Base-by-base conservation (phyloP, 2,113 vertebrate species). In the Pseudois nayaur region DNA sequence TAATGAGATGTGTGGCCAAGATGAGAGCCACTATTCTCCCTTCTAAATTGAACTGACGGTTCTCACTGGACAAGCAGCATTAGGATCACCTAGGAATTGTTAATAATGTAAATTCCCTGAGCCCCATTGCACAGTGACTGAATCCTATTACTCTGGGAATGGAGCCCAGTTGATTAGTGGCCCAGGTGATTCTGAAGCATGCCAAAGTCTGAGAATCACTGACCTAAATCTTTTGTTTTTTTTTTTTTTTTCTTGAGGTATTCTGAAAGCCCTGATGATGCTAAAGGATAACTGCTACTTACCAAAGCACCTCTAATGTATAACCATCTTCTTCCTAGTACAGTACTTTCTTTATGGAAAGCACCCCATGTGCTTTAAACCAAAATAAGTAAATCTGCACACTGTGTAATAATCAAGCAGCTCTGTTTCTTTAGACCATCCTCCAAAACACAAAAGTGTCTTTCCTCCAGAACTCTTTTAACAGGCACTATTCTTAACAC, bases 211-310 rank as follows among this genome's bases (percentile, higher is more conserved):
- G 52, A 95, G 29, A 95, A 92, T 62, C 84, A 84, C 36, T 94
- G 62, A 91, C 25, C 57, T 86, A 95, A 82, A 96, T 13, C 57
- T 71, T 97, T 52, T 54, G 3, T 4, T 43, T 25, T 31, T 82
- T 96, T 25, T 31, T 82, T 96, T 92, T 62, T 87, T 91, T 2
- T 31, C 29, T 81, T 59, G 64, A 19, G 19, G 8, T 84, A 85
- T 43, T 78, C n/a, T 60, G 54, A 92, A 97, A 96, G 31, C 10
- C 23, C n/a, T 85, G 48, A 87, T 82, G 89, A 95, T 94, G 45
- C 15, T 87, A 50, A 79, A n/a, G 16, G 27, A 8, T 48, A 92
- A 91, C 25, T 87, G 40, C 60, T 89, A 78, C 40, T 74, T 45
- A 84, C 16, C 21, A 19, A 95, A 94, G 36, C 8, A 54, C 19